Percentiles rank a stretch among this genome's conserved stretches.
Evolutionary conservation across 2,113 vertebrate genomes (phyloP).

Genomic region (Trematomus loennbergii): DNA sequence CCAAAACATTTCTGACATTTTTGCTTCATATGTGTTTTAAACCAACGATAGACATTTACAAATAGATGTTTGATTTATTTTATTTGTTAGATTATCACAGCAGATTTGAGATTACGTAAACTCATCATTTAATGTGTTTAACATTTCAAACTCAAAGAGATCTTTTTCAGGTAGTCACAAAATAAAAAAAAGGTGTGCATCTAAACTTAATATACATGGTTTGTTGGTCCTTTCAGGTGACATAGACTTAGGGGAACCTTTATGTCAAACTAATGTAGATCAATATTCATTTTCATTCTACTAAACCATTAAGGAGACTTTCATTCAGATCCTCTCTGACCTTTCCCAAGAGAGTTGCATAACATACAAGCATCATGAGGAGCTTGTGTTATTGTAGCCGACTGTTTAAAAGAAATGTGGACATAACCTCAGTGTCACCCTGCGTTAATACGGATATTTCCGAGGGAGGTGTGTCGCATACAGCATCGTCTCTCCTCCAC

Average conservation of each 20-base stretch:
- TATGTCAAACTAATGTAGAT: not conserved
- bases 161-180: too few relatives aligned
- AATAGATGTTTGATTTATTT: too few relatives aligned
- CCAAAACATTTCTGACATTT: not conserved
- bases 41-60: not conserved
- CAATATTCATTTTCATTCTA: not conserved
- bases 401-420: conserved; percentile 38
- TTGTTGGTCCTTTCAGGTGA: not conserved
- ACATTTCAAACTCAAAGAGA: too few relatives aligned
- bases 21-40: not conserved
- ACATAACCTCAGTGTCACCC: conserved; percentile 39
- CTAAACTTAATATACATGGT: not conserved
- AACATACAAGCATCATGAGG: not conserved
- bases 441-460: conserved; percentile 59
- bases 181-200: not conserved
- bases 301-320: not conserved
- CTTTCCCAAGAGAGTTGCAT: not conserved
- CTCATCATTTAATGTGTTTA: too few relatives aligned
- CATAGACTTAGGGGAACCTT: not conserved
- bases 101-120: not conserved
- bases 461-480: conserved; percentile 51
- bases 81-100: too few relatives aligned
- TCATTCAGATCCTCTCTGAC: not conserved
- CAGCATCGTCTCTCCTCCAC: conserved; percentile 54
- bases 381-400: conserved; percentile 2